Evolutionary conservation across 2,888 invertebrate species (phyloP).

Genomic region (Pogonocherus hispidulus): DNA sequence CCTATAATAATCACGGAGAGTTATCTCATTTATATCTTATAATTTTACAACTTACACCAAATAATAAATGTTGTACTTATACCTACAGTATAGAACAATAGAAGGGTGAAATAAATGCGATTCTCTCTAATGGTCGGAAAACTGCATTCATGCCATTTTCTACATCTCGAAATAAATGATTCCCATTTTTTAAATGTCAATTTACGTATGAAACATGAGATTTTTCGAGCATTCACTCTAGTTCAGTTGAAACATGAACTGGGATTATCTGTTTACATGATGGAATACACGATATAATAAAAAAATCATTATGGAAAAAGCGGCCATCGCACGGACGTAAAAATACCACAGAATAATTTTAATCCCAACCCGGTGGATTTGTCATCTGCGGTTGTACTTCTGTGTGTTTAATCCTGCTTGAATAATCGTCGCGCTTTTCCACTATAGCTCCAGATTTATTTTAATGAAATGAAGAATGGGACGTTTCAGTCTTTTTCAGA

Average conservation of each 20-base stretch:
- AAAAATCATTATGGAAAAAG: constrained; percentile 27
- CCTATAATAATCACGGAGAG: no score
- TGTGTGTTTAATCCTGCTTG: constrained; percentile 36
- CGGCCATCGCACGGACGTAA: constrained; percentile 4
- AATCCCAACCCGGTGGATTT: constrained; percentile 34
- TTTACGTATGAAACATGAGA: constrained; percentile 4
- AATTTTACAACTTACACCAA: no score
- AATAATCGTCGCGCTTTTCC: constrained; percentile 28
- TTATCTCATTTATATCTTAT: no score
- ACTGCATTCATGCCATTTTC: neutral
- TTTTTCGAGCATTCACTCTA: constrained; percentile 12
- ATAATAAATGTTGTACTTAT: no score
- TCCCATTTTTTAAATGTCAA: constrained; percentile 14
- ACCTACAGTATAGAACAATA: no score
- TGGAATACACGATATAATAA: constrained; percentile 27
- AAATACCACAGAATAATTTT: constrained; percentile 33
- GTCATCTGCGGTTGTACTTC: constrained; percentile 29
- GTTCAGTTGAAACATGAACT: constrained; percentile 17
- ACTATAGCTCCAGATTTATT: neutral
- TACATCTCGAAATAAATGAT: neutral
- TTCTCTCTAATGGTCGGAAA: neutral
- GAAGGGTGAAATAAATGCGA: neutral
- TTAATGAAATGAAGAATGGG: neutral
- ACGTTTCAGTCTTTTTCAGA: neutral
- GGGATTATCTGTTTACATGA: constrained; percentile 33